Base-by-base conservation (phyloP, 1,140 invertebrate species). In the Sitodiplosis mosellana region DNA sequence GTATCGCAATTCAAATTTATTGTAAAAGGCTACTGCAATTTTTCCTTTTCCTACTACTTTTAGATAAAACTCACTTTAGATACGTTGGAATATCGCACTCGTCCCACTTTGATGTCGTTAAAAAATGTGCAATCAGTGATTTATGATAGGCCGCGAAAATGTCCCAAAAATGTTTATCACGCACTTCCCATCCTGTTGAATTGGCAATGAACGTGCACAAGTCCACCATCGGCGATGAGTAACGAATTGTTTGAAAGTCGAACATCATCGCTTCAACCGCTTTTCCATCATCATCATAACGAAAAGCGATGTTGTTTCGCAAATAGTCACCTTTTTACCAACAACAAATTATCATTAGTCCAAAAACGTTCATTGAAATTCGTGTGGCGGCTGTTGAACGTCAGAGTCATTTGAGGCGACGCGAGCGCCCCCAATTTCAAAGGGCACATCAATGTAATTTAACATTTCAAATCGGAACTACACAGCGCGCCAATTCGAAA, bases 191-290 rank as follows among this genome's bases (percentile, higher is more conserved):
- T 33, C 52, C 54, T 6, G 55, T 36, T 6, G 61, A 63, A 1
- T 60, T 8, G 0, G 56, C 45, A 22, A 64, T 38, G 7, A 61
- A 62, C 1, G 59, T 38, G 2, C 48, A 20, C 0, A 64, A 50
- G 50, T 64, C 61, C 1, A 61, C 48, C 61, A 64, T 64, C 42
- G 61, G 61, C 18, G 61, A 64, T 18, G 52, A 55, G 14, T 56
- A 14, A 0, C 59, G 49, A 20, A 64, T 14, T 0, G 61, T 64
- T 52, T 64, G 61, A 41, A 63, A 59, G 53, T 64, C 61, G 27
- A 64, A 64, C 61, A 63, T 64, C 53, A 63, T 60, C 4, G 57
- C 53, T 3, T 55, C 59, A 22, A 48, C 21, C 2, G 61, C 61
- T 37, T n/a, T 43, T 48, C 42, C 47, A 22, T 43, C 38, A 7